phyloP scores from a whole-genome alignment of 2,888 invertebrate genomes.

The Ptilodon capucinus region DNA sequence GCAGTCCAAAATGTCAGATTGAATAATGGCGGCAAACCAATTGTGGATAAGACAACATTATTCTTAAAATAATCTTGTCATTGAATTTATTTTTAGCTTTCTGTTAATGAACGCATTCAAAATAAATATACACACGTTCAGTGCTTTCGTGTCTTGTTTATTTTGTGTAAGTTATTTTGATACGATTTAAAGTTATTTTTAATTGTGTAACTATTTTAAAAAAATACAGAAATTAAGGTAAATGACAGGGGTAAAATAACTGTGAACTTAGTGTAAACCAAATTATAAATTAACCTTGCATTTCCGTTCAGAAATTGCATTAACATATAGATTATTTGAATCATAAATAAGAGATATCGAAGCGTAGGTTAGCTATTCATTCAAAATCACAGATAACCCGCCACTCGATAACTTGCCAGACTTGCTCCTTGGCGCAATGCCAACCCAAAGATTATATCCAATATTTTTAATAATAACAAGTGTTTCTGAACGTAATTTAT shows the following conservation, averaged over 20 bases:
- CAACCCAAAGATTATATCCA: conserved; percentile 10
- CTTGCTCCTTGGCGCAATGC: conserved; percentile 19
- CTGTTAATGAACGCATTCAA: not conserved
- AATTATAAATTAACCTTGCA: too few relatives aligned
- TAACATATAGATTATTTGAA: not conserved
- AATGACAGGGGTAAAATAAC: too few relatives aligned
- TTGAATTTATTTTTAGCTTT: not conserved
- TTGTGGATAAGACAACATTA: not conserved
- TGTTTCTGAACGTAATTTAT: not conserved
- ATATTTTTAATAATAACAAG: not conserved
- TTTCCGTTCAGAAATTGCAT: too few relatives aligned
- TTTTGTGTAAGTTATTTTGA: not conserved
- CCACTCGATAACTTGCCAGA: conserved; percentile 29
- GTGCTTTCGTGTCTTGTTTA: not conserved
- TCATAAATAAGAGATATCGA: conserved; percentile 9
- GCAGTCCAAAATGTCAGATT: not conserved
- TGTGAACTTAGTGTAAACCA: too few relatives aligned
- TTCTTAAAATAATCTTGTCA: not conserved
- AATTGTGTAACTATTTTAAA: too few relatives aligned
- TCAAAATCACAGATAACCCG: conserved; percentile 32
- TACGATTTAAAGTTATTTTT: not conserved
- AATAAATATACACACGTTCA: not conserved
- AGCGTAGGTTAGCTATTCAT: conserved; percentile 27
- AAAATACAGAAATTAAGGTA: too few relatives aligned
- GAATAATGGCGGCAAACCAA: not conserved